Evolutionary conservation across 1,140 invertebrate genomes (phyloP).

Genomic region (Sarcophaga peregrina): DNA sequence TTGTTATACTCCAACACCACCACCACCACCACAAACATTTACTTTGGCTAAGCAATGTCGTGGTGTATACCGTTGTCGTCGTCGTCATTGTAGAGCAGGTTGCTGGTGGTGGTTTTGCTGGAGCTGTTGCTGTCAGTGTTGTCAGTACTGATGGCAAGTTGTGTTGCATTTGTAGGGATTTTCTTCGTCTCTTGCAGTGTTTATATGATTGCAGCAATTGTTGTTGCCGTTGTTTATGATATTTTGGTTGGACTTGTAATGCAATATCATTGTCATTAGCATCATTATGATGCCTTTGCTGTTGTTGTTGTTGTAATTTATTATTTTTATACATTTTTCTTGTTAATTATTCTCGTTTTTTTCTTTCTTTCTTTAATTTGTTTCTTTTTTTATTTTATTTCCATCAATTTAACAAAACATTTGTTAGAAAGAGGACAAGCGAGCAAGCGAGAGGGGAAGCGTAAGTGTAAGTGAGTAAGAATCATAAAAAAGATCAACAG

Average conservation of each 20-base stretch:
- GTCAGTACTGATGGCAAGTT: background rate
- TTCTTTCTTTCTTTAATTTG: background rate
- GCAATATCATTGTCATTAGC: constrained; percentile 10
- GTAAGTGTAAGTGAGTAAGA: too few relatives aligned
- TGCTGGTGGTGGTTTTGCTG: background rate
- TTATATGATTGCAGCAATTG: constrained; percentile 50
- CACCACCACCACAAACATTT: background rate
- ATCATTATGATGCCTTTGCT: background rate
- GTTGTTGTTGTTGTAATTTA: background rate
- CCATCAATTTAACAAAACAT: background rate
- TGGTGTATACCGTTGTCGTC: background rate
- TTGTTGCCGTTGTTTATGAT: constrained; percentile 51
- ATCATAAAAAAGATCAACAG: too few relatives aligned
- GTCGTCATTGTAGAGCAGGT: background rate
- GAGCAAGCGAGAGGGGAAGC: too few relatives aligned
- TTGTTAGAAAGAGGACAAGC: background rate
- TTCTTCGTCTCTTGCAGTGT: constrained; percentile 18
- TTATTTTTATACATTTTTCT: background rate
- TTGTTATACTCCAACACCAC: constrained; percentile 16
- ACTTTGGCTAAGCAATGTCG: background rate
- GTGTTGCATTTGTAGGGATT: background rate
- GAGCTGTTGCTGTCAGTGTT: background rate
- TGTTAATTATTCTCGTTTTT: background rate
- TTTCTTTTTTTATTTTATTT: background rate
- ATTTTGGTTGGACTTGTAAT: constrained; percentile 47